These are phyloP conservation scores for Callionymus lyra DNA, from an alignment of 2,113 vertebrate genomes.

Conservation along the genomic window DNA sequence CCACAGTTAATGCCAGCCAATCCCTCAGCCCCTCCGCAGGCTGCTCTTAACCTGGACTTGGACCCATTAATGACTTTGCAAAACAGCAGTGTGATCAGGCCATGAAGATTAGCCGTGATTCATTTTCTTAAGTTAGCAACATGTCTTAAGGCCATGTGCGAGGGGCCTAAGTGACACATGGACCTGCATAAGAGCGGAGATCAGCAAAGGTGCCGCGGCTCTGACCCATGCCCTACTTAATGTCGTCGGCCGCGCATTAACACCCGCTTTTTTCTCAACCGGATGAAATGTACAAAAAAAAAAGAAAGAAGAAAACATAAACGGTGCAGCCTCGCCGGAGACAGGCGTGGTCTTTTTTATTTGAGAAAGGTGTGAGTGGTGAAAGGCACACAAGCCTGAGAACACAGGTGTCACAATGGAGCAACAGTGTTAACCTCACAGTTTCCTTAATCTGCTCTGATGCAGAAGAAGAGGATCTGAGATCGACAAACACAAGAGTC, in stretches of 20 bases:
- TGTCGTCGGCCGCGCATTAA: not conserved
- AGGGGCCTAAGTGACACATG: constrained; percentile 24
- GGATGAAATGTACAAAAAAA: not conserved
- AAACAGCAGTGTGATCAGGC: constrained; percentile 50
- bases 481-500: too few relatives aligned
- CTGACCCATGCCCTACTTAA: constrained; percentile 1
- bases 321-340: not conserved
- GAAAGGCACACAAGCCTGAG: not conserved
- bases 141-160: constrained; percentile 42
- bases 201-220: constrained; percentile 14
- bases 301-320: not conserved
- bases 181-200: constrained; percentile 16
- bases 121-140: constrained; percentile 58
- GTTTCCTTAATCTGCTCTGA: constrained; percentile 1
- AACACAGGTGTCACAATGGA: not conserved
- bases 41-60: constrained; percentile 47
- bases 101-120: constrained; percentile 55
- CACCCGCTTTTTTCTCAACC: too few relatives aligned
- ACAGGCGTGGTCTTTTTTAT: not conserved
- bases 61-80: constrained; percentile 56
- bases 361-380: not conserved
- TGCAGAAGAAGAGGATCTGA: too few relatives aligned
- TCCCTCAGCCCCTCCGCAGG: constrained; percentile 40
- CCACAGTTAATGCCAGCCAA: constrained; percentile 45
- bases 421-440: not conserved